phyloP scores from a whole-genome alignment of 2,888 invertebrate species.

The Plutella xylostella region DNA sequence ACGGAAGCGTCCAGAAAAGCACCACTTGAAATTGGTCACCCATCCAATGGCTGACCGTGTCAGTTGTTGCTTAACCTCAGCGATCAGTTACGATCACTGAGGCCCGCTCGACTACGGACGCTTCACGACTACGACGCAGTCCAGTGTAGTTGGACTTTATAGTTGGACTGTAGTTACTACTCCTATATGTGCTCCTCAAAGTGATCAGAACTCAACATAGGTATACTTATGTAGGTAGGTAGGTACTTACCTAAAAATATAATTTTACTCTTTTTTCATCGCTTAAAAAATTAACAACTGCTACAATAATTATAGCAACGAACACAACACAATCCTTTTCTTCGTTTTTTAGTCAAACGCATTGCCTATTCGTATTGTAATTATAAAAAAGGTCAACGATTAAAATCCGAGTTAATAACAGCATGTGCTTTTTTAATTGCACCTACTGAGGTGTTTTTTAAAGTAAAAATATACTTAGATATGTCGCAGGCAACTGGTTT shows the following conservation, averaged over 20 bases:
- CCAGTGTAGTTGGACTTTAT: neutral
- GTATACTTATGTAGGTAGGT: too few relatives aligned
- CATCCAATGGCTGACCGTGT: too few relatives aligned
- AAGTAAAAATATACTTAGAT: constrained; percentile 7
- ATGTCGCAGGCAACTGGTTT: neutral
- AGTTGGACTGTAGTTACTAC: neutral
- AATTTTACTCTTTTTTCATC: constrained; percentile 21
- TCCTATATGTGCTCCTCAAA: neutral
- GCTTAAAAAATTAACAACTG: constrained; percentile 27
- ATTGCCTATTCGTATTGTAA: constrained; percentile 29
- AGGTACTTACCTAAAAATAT: constrained; percentile 9
- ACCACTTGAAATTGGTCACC: too few relatives aligned
- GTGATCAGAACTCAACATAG: constrained; percentile 6
- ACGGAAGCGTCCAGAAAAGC: too few relatives aligned
- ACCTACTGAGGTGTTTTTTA: constrained; percentile 9
- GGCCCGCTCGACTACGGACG: too few relatives aligned
- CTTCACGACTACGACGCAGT: too few relatives aligned
- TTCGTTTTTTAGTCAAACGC: constrained; percentile 29
- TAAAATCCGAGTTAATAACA: constrained; percentile 42
- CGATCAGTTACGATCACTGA: too few relatives aligned
- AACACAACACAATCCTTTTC: constrained; percentile 21
- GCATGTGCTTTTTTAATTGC: constrained; percentile 44
- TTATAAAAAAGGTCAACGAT: constrained; percentile 33
- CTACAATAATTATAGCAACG: constrained; percentile 30
- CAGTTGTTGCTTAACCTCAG: too few relatives aligned